A percentile compares a stretch with the other conserved stretches of the same genome.
These are phyloP conservation scores for Pemphredon lugubris DNA, from an alignment of 2,888 invertebrate genomes.

Conservation along the genomic window DNA sequence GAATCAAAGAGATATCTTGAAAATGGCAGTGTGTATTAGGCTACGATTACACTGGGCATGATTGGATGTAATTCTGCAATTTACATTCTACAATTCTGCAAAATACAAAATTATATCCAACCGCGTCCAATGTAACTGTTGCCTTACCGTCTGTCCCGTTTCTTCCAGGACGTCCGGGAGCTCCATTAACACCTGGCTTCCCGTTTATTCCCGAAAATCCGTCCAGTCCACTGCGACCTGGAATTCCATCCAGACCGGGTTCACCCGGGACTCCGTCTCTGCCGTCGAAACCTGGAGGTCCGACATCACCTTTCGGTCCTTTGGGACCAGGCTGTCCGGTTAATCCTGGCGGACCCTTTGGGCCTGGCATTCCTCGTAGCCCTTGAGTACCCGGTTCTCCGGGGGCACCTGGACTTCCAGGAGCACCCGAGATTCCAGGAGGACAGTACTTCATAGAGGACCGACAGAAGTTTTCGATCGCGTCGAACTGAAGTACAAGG, in stretches of 20 bases:
- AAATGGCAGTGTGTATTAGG: neutral
- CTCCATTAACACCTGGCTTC: conserved; percentile 87
- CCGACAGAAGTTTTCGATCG: conserved; percentile 92
- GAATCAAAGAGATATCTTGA: neutral
- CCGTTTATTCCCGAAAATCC: conserved; percentile 88
- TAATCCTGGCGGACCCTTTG: conserved; percentile 85
- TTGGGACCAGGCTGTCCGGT: conserved; percentile 86
- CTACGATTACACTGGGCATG: too few species aligned
- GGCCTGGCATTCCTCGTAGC: conserved; percentile 86
- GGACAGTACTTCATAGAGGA: conserved; percentile 92
- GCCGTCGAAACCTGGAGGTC: conserved; percentile 90
- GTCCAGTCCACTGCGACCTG: conserved; percentile 92
- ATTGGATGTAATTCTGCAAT: too few species aligned
- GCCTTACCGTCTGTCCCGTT: conserved; percentile 87
- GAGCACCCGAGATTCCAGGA: conserved; percentile 85
- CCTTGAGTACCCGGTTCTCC: conserved; percentile 88
- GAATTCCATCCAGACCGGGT: conserved; percentile 93
- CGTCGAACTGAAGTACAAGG: conserved; percentile 86
- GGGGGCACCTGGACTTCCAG: conserved; percentile 83
- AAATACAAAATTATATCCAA: too few species aligned
- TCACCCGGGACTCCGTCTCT: conserved; percentile 95
- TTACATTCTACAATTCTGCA: too few species aligned
- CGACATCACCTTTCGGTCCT: conserved; percentile 84
- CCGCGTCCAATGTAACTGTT: too few species aligned
- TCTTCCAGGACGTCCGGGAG: conserved; percentile 86